A percentile compares a stretch with the other conserved stretches of the same genome.
phyloP scores from a whole-genome alignment of 2,888 invertebrate species.

The Brenthis ino region DNA sequence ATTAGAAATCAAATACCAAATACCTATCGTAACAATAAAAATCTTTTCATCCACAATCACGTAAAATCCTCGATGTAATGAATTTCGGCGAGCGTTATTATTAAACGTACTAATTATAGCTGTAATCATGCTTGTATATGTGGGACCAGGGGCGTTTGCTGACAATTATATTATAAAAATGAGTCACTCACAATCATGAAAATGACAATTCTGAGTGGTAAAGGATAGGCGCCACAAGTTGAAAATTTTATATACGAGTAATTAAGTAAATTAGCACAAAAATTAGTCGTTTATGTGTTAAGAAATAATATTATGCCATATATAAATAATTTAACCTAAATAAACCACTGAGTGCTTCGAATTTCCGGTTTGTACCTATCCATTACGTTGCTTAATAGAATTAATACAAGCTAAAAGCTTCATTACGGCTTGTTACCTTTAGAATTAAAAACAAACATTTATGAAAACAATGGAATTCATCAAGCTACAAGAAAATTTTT shows the following conservation, averaged over 20 bases:
- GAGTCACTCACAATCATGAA: no score
- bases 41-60: no score
- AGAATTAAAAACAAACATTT: neutral
- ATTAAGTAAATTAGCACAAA: no score
- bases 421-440: neutral
- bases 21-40: no score
- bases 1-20: no score
- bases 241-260: no score
- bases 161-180: no score
- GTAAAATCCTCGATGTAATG: neutral
- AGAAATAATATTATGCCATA: neutral
- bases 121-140: neutral
- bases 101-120: neutral
- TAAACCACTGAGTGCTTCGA: neutral
- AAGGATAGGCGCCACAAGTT: no score
- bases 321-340: neutral
- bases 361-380: neutral
- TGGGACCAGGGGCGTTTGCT: no score
- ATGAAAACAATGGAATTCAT: conserved; percentile 14
- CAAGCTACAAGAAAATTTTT: neutral
- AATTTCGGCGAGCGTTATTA: neutral
- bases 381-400: conserved; percentile 1
- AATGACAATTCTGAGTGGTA: no score
- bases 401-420: conserved; percentile 7
- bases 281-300: no score